Conservation (phyloP, 2,888 invertebrate species). For the Neoaliturus tenellus region DNA sequence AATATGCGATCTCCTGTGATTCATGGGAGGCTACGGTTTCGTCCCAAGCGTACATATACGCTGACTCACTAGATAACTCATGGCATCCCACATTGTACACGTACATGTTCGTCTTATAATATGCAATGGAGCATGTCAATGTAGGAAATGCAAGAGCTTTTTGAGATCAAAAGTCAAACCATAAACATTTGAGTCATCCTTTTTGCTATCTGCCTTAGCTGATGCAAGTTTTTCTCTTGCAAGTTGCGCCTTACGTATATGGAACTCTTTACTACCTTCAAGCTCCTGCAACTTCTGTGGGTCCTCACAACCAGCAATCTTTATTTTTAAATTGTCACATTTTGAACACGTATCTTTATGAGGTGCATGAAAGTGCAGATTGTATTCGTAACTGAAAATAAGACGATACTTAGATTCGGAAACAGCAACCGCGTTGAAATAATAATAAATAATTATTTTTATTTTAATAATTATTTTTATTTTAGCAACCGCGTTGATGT, state of each 20-base stretch:
- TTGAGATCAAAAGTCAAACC: conserved; percentile 15
- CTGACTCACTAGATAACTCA: neutral
- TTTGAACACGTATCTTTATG: conserved; percentile 59
- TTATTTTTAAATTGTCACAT: conserved; percentile 60
- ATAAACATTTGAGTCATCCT: conserved; percentile 16
- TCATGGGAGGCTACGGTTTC: conserved; percentile 7
- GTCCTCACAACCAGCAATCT: neutral
- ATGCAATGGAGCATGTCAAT: conserved; percentile 21
- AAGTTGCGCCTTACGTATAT: conserved; percentile 1
- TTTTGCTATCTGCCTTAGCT: neutral
- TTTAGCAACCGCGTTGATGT: no score
- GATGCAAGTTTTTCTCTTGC: neutral
- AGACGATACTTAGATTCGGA: conserved; percentile 60
- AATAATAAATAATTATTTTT: no score
- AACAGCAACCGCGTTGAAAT: conserved; percentile 21
- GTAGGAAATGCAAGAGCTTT: conserved; percentile 34
- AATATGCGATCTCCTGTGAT: conserved; percentile 23
- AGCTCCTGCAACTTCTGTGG: neutral
- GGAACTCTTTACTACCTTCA: conserved; percentile 4
- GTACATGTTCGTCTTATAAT: conserved; percentile 41
- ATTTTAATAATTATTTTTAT: no score
- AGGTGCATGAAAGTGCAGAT: conserved; percentile 62
- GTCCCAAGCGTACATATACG: conserved; percentile 9
- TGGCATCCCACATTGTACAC: conserved; percentile 38
- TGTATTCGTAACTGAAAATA: conserved; percentile 59